phyloP scores from a whole-genome alignment of 1,140 invertebrate genomes.

The Pantala flavescens region DNA sequence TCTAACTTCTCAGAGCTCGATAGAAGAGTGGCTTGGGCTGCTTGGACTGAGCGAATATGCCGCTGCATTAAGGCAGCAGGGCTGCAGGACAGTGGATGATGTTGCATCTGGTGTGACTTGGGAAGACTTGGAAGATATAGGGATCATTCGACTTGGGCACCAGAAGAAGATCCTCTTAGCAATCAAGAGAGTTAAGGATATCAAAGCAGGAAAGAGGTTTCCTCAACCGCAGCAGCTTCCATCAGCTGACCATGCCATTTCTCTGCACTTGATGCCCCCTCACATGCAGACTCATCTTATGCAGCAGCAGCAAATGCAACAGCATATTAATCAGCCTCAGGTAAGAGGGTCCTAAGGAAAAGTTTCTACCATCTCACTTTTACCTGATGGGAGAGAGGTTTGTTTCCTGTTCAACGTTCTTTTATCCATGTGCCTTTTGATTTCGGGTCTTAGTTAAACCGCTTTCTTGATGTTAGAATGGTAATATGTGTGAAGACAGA shows the following conservation, averaged over 20 bases:
- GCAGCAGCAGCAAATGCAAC: not conserved
- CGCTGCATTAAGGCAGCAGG: conserved; percentile 76
- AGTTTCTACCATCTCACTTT: not conserved
- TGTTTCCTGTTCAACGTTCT: not conserved
- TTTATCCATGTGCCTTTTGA: not conserved
- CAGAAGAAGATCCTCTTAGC: conserved; percentile 97
- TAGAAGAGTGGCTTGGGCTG: conserved; percentile 88
- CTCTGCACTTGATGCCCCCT: not conserved
- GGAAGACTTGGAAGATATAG: conserved; percentile 99
- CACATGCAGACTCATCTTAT: not conserved
- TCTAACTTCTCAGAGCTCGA: conserved; percentile 50
- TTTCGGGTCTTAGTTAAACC: not conserved
- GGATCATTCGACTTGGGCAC: conserved; percentile 88
- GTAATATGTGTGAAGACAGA: not conserved
- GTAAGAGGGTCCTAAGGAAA: not conserved
- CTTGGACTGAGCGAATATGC: conserved; percentile 86
- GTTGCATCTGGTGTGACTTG: conserved; percentile 84
- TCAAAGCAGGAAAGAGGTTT: conserved; percentile 73
- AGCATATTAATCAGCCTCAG: not conserved
- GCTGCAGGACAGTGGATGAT: conserved; percentile 85
- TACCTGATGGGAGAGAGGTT: not conserved
- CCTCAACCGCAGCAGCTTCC: conserved; percentile 24
- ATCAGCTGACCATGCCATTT: not conserved
- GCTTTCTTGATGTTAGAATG: not conserved
- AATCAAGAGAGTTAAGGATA: conserved; percentile 93